Evolutionary conservation across 2,888 invertebrate species (phyloP), one percentile per base, ranked within the genome.

Genomic region (Metellina segmentata): DNA sequence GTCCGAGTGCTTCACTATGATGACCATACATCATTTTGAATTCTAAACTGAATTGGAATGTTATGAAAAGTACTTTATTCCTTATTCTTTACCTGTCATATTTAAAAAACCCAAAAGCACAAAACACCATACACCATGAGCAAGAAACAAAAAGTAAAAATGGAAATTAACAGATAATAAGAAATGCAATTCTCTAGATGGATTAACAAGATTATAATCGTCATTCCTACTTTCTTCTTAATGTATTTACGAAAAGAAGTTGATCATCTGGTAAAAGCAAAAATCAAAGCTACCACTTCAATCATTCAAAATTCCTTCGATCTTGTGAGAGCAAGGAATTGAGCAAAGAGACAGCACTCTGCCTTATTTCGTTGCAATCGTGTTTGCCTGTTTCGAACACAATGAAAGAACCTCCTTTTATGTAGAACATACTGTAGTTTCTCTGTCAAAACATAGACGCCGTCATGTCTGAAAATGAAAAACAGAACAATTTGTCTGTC

Each of bases 401-500:
- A 79, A 79, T 61, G 34, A 52, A 19, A 77, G 52, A 20, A 19
- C 19, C 51, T 77, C 51, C 19, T 52, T 77, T 77, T 77, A 61
- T 61, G 61, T 79, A 79, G 49, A 81, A 81, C 81, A 81, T 49
- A 81, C 49, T 70, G 49, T 61, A 49, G 69, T 81, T 79, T 71
- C 51, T 52, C 83, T 83, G 83, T 83, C 83, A 83, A 83, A 74
- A 53, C 72, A 74, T 53, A 52, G 83, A 72, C 83, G 83, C 83
- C 83, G 72, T 34, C 52, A 2, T 52, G 83, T 83, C 83, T 83
- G 83, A 83, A 72, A 34, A 16, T 20, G 52, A n/a, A 82, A 72
- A 83, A 83, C 49, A 52, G 83, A 83, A 83, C 72, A 72, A 83
- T 83, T 83, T 83, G 83, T 72, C 83, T 83, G 83, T 72, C 74